A percentile compares a stretch with the other conserved stretches of the same genome.
phyloP scores from a whole-genome alignment of 2,113 vertebrate genomes.

The Ophiodon elongatus region DNA sequence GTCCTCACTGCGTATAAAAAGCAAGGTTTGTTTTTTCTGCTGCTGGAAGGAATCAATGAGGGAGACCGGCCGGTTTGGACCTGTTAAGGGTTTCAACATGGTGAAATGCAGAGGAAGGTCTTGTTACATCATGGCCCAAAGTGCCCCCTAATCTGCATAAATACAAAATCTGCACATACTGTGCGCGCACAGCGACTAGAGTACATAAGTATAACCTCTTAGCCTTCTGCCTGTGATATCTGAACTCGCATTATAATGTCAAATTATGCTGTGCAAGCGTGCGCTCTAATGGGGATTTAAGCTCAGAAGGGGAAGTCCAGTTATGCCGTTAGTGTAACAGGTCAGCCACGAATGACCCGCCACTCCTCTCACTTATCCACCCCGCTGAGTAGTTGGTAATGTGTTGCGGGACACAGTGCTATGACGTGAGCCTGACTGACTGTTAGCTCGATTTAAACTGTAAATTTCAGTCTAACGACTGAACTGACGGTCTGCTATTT shows the following conservation, averaged over 20 bases:
- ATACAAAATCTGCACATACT: not conserved
- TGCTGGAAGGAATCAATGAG: not conserved
- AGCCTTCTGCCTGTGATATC: not conserved
- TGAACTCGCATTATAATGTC: not conserved
- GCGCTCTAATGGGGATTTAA: not conserved
- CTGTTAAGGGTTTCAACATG: not conserved
- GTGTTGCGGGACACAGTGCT: not conserved
- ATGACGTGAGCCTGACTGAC: not conserved
- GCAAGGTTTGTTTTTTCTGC: conserved; percentile 9
- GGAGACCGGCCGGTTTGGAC: too few species aligned
- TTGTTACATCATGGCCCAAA: not conserved
- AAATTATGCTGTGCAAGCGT: not conserved
- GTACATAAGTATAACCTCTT: not conserved
- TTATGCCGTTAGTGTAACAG: not conserved
- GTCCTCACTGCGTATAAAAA: not conserved
- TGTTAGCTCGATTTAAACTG: not conserved
- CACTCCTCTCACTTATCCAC: not conserved
- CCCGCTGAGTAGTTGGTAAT: not conserved
- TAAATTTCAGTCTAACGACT: not conserved
- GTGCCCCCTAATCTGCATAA: not conserved
- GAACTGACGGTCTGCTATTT: not conserved
- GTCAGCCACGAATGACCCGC: not conserved
- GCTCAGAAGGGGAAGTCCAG: not conserved
- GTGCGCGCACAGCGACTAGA: not conserved
- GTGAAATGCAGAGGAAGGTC: not conserved